These are phyloP conservation scores for Hermetia illucens DNA, from an alignment of 1,140 invertebrate species.

Conservation along the genomic window DNA sequence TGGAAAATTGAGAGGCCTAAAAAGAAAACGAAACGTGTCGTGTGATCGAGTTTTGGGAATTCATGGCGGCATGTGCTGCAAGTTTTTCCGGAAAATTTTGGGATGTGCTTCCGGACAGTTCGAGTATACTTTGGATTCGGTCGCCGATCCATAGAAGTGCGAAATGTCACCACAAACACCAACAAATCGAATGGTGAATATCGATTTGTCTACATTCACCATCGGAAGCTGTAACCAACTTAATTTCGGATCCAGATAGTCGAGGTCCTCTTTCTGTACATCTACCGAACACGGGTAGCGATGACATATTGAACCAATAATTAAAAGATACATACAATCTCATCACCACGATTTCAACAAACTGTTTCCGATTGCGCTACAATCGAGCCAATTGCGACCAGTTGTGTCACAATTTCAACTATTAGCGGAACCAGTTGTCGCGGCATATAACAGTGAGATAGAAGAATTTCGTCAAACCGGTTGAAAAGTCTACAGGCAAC, in stretches of 20 bases:
- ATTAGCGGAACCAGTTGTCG: slow-evolving; percentile 70
- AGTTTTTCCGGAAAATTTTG: no score
- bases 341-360: slow-evolving; percentile 83
- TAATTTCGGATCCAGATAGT: slow-evolving; percentile 40
- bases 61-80: no score
- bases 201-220: slow-evolving; percentile 65
- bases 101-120: no score
- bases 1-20: no score
- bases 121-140: no score
- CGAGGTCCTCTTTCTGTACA: slow-evolving; percentile 54
- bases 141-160: no score
- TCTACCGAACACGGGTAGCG: slow-evolving; percentile 48
- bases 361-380: slow-evolving; percentile 86
- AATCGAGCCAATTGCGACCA: slow-evolving; percentile 88
- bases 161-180: slow-evolving; percentile 20
- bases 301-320: slow-evolving; percentile 46
- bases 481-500: slow-evolving; percentile 46
- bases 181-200: slow-evolving; percentile 35
- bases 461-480: slow-evolving; percentile 80
- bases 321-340: slow-evolving; percentile 66
- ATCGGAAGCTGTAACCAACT: slow-evolving; percentile 55
- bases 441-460: slow-evolving; percentile 78
- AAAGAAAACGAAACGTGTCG: no score
- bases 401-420: slow-evolving; percentile 88
- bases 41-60: no score